A percentile compares a stretch with the other conserved stretches of the same genome.
These are phyloP conservation scores for Gymnobelideus leadbeateri DNA, from an alignment of 2,113 vertebrate species.

Conservation along the genomic window DNA sequence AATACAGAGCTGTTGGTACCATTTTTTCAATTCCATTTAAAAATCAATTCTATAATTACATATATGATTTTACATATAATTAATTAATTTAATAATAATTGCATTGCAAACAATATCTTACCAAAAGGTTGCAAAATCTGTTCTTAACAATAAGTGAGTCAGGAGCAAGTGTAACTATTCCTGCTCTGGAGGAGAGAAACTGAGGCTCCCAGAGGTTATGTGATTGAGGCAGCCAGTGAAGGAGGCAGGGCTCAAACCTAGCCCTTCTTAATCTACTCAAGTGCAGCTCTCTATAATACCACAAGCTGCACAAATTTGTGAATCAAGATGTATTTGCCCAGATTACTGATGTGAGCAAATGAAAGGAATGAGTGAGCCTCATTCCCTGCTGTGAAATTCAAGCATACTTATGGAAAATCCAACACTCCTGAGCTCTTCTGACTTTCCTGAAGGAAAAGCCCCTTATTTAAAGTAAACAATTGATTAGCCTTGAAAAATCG, in stretches of 20 bases:
- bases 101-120: not conserved
- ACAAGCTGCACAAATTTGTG: not conserved
- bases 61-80: not conserved
- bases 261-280: not conserved
- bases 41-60: not conserved
- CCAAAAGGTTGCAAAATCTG: not conserved
- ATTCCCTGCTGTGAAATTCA: not conserved
- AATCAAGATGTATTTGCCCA: not conserved
- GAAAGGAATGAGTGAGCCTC: not conserved
- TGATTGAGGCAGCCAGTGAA: not conserved
- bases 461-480: constrained; percentile 8
- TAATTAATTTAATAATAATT: not conserved
- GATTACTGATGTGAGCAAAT: not conserved
- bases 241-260: not conserved
- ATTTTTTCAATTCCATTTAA: not conserved
- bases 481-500: not conserved
- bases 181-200: not conserved
- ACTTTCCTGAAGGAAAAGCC: not conserved
- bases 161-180: not conserved
- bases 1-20: not conserved
- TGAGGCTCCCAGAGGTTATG: not conserved
- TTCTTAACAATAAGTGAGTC: not conserved
- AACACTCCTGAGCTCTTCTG: not conserved
- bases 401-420: not conserved
- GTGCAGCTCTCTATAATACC: not conserved